Conservation (phyloP, 2,888 invertebrate species). For the Hydrotaea cyrtoneurina region DNA sequence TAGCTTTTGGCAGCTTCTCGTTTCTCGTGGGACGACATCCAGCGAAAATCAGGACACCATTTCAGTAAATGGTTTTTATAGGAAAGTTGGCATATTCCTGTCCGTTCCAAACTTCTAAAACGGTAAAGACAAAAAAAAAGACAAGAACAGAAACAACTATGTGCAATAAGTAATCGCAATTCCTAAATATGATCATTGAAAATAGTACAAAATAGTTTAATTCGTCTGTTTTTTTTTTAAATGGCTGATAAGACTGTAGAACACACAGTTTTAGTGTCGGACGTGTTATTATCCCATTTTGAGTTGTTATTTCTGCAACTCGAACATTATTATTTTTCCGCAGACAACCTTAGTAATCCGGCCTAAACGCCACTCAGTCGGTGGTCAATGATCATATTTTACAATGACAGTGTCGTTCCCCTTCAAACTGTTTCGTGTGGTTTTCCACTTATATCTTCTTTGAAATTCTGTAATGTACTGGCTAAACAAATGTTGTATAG, state of each 20-base stretch:
- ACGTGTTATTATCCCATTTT: constrained; percentile 7
- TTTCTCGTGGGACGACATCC: background rate
- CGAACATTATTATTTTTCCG: constrained; percentile 1
- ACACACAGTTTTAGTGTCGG: background rate
- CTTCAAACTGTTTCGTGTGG: too few species aligned
- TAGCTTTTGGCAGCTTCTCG: background rate
- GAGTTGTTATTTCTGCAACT: background rate
- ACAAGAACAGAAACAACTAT: too few species aligned
- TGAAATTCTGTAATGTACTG: background rate
- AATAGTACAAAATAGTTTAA: too few species aligned
- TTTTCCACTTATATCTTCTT: too few species aligned
- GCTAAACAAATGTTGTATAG: background rate
- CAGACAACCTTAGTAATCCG: background rate
- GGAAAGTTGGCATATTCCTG: background rate
- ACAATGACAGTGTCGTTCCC: too few species aligned
- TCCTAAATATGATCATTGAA: too few species aligned
- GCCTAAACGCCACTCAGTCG: background rate
- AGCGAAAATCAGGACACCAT: background rate
- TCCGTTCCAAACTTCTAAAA: too few species aligned
- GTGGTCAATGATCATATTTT: background rate
- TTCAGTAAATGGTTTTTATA: background rate
- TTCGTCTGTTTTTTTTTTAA: background rate
- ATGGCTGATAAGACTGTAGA: background rate
- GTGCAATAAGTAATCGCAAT: too few species aligned
- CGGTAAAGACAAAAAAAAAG: too few species aligned